Conservation (phyloP, 2,113 vertebrate species). For the Lycocorax pyrrhopterus region DNA sequence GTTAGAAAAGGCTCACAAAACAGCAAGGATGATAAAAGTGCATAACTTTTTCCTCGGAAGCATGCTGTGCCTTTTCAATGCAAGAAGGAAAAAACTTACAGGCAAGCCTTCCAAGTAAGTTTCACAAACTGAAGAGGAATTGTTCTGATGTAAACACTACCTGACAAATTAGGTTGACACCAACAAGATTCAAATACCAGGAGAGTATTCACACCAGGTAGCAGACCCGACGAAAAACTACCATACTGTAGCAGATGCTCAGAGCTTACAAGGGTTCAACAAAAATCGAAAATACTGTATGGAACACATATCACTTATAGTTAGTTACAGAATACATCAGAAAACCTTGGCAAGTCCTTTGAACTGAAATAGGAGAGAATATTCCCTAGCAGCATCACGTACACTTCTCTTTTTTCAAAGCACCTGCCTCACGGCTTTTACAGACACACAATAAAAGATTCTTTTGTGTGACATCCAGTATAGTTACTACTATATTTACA, state of each 20-base stretch:
- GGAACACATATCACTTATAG: neutral
- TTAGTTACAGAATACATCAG: neutral
- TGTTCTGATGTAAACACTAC: neutral
- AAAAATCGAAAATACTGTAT: neutral
- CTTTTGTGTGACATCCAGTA: fast-evolving
- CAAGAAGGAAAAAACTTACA: neutral
- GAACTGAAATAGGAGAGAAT: neutral
- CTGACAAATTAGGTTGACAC: neutral
- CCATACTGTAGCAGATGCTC: neutral
- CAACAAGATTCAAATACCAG: neutral
- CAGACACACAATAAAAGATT: neutral
- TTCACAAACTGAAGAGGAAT: neutral
- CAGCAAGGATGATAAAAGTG: neutral
- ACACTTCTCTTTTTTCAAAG: neutral
- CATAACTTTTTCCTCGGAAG: neutral
- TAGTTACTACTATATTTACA: neutral
- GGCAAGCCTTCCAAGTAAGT: neutral
- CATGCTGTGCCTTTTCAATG: neutral
- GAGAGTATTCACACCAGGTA: neutral
- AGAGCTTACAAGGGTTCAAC: neutral
- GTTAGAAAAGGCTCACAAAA: neutral
- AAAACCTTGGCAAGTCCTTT: neutral
- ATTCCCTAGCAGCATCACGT: fast-evolving
- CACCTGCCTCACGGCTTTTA: neutral
- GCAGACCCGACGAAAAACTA: neutral